Percentiles rank a stretch among this genome's conserved stretches.
phyloP scores from a whole-genome alignment of 1,140 invertebrate genomes.

The Glomeris maerens region DNA sequence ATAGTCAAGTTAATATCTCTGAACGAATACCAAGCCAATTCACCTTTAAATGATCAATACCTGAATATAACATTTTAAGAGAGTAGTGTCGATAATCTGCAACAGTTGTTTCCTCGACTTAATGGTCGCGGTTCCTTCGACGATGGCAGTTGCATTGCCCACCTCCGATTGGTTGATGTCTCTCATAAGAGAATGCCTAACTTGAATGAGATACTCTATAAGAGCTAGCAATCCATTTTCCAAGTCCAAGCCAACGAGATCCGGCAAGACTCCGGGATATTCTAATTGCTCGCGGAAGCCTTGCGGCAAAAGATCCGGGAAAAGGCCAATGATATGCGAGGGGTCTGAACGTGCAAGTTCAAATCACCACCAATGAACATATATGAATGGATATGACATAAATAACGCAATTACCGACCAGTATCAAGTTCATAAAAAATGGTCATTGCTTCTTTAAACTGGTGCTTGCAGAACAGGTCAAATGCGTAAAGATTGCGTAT shows the following conservation, averaged over 20 bases:
- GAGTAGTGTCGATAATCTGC: conserved; percentile 89
- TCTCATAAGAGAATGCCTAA: conserved; percentile 40
- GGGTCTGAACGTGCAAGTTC: conserved; percentile 46
- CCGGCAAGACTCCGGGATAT: conserved; percentile 42
- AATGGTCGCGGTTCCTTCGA: conserved; percentile 34
- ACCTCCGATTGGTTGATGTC: conserved; percentile 26
- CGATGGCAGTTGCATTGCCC: conserved; percentile 24
- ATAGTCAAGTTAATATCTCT: neutral
- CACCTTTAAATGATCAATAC: conserved; percentile 30
- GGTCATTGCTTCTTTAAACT: conserved; percentile 77
- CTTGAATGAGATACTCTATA: conserved; percentile 73
- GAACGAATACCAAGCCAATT: neutral
- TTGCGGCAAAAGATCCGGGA: conserved; percentile 71
- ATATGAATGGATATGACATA: conserved; percentile 10
- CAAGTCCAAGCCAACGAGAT: conserved; percentile 64
- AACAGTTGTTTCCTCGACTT: conserved; percentile 46
- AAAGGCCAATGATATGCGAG: conserved; percentile 83
- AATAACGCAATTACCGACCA: conserved; percentile 27
- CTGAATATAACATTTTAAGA: conserved; percentile 90
- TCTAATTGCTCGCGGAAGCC: conserved; percentile 38
- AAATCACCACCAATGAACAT: neutral
- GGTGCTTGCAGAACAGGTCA: conserved; percentile 73
- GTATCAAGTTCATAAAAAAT: conserved; percentile 76
- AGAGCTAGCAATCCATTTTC: conserved; percentile 77
- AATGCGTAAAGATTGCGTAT: conserved; percentile 84